phyloP scores from a whole-genome alignment of 2,797 vertebrate genomes.

The Heterohyrax brucei region DNA sequence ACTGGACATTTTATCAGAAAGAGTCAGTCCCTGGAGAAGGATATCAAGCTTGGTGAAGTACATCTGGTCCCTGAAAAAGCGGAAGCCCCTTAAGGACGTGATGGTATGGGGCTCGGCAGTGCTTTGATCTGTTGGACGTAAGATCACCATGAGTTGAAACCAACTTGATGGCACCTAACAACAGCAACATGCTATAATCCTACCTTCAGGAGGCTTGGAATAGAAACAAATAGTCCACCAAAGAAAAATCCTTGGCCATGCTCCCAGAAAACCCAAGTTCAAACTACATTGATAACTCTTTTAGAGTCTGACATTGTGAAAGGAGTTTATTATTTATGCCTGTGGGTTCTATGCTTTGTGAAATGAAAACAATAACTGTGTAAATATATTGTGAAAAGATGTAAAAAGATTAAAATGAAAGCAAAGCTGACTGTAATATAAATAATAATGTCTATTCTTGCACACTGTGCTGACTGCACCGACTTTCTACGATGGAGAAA shows the following conservation, averaged over 20 bases:
- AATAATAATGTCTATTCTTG: not conserved
- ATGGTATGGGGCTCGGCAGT: too few relatives aligned
- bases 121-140: too few relatives aligned
- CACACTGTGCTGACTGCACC: not conserved
- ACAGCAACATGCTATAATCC: not conserved
- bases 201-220: not conserved
- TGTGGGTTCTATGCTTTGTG: not conserved
- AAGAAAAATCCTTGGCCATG: not conserved
- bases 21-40: too few relatives aligned
- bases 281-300: not conserved
- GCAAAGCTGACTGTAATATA: not conserved
- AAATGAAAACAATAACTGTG: not conserved
- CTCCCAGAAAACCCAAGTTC: not conserved
- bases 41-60: too few relatives aligned
- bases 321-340: not conserved
- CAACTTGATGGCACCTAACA: too few relatives aligned
- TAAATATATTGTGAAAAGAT: constrained; percentile 22
- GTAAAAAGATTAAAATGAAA: constrained; percentile 52
- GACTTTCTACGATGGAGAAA: not conserved
- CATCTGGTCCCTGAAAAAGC: too few relatives aligned
- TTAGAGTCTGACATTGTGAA: not conserved
- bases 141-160: too few relatives aligned
- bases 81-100: too few relatives aligned
- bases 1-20: too few relatives aligned
- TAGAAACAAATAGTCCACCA: not conserved